Conservation (phyloP, 2,888 invertebrate species). For the Tetragonula carbonaria region DNA sequence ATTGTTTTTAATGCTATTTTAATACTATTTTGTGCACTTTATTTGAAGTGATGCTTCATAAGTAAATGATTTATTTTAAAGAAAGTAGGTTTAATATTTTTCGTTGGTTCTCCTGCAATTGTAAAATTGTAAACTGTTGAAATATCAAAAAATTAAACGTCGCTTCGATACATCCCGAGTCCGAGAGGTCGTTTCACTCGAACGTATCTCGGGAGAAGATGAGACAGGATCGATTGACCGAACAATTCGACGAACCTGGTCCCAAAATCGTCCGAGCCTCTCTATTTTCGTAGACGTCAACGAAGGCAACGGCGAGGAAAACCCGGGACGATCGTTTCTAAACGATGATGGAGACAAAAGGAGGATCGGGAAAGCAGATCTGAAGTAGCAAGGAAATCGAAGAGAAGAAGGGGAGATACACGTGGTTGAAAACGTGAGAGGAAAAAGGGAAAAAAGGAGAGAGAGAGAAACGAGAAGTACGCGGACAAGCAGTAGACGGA, state of each 20-base stretch:
- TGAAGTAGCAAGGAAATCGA: neutral
- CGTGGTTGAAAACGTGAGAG: neutral
- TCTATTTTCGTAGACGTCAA: neutral
- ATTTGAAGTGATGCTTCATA: too few relatives aligned
- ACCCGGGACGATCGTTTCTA: neutral
- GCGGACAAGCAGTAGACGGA: conserved; percentile 42
- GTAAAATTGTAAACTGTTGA: too few relatives aligned
- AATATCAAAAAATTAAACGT: neutral
- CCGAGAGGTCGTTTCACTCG: neutral
- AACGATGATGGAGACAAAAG: neutral
- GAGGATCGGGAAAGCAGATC: neutral
- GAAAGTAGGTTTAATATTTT: too few relatives aligned
- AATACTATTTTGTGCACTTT: too few relatives aligned
- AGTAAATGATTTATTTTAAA: too few relatives aligned
- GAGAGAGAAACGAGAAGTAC: neutral
- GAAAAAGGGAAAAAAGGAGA: neutral
- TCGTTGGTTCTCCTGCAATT: too few relatives aligned
- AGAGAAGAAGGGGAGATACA: conserved; percentile 1
- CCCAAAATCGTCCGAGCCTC: too few relatives aligned
- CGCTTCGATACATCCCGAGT: neutral
- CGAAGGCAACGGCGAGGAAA: neutral
- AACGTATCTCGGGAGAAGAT: neutral
- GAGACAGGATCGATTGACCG: neutral
- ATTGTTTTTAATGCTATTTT: too few relatives aligned
- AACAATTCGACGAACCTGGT: neutral